phyloP scores from a whole-genome alignment of 2,113 vertebrate genomes.

The Phodopus roborovskii region DNA sequence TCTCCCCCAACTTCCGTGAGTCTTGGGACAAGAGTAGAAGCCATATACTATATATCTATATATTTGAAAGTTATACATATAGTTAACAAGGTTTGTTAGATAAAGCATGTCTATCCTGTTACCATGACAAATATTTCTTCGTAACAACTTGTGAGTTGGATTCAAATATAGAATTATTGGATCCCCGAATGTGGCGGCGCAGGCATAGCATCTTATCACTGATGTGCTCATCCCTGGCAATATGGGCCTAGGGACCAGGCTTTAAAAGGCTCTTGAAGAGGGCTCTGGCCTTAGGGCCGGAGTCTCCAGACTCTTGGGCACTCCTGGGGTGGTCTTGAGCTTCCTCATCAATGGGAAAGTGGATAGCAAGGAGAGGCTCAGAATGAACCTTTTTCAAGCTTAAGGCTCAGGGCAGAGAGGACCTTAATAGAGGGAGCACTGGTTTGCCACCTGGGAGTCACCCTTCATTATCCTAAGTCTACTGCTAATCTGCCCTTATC shows the following conservation, averaged over 20 bases:
- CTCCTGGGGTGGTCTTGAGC: not conserved
- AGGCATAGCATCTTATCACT: not conserved
- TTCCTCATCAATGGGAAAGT: not conserved
- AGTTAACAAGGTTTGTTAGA: conserved; percentile 25
- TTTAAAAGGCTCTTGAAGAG: not conserved
- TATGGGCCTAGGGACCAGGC: not conserved
- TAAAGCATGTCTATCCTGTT: not conserved
- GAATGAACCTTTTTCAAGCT: not conserved
- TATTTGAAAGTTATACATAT: conserved; percentile 17
- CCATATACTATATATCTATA: not conserved
- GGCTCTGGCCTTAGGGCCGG: not conserved
- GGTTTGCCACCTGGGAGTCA: not conserved
- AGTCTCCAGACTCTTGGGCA: not conserved
- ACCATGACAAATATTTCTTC: not conserved
- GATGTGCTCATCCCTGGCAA: not conserved
- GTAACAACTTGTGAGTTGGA: not conserved
- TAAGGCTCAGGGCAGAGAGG: not conserved
- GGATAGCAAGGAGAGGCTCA: not conserved
- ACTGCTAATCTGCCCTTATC: not conserved
- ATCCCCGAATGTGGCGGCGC: not conserved
- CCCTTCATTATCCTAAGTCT: not conserved
- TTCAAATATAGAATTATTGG: not conserved
- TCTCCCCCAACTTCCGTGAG: not conserved
- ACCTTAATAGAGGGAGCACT: not conserved
- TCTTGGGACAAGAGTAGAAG: not conserved